Base-by-base conservation (phyloP, 2,113 vertebrate genomes). In the Morone saxatilis region DNA sequence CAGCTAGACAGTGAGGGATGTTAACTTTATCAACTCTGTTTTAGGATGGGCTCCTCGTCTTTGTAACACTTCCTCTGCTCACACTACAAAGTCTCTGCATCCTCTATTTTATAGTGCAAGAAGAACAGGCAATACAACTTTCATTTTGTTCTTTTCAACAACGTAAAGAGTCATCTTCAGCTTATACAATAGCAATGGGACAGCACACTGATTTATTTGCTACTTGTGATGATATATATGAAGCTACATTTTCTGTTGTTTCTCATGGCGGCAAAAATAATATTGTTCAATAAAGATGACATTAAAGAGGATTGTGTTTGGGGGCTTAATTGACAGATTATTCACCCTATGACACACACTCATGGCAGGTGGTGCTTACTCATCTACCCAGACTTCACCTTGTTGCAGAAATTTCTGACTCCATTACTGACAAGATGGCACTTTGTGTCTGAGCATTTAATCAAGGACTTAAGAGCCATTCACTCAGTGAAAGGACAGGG, bases 381-480 rank as follows among this genome's bases (percentile, higher is more conserved):
- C 59, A 40, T 62, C 36, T 19, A 50, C 13, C 11, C 17, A 38
- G 54, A 50, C 19, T 48, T 47, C 4, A 10, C 51, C 10, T 20
- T 67, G 7, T 41, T 40, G 43, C 3, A 3, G 8, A 59, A n/a
- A 50, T 40, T 9, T 70, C 67, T 62, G 45, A 53, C 72, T 50
- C 17, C 16, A 14, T 56, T 43, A 45, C 38, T 65, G 38, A n/a
- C 48, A 9, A 51, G 16, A 60, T 41, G 65, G 66, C 31, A 20
- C 54, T 60, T 69, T 69, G 65, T 19, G 25, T 60, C 14, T 50
- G 41, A 72, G 41, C 20, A n/a, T 71, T 7, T 54, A n/a, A 43
- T 36, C 31, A 14, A 62, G 51, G 66, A 47, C 20, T 7, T 7
- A 11, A 43, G 19, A 40, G 17, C 57, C 2, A 5, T 48, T 61